phyloP scores from a whole-genome alignment of 2,888 invertebrate genomes.

The Conchocele bisecta region DNA sequence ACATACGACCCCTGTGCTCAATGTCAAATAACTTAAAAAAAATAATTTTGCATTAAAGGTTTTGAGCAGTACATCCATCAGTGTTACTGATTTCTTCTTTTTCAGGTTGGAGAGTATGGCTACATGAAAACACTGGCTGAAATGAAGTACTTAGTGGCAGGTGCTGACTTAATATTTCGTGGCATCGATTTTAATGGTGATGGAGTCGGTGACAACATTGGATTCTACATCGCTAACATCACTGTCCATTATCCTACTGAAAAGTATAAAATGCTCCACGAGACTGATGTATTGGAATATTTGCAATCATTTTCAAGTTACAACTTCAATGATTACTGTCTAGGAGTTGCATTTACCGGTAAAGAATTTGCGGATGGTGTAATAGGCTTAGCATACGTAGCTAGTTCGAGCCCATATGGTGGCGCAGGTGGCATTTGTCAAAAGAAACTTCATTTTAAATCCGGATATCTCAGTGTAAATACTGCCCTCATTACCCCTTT shows the following conservation, averaged over 20 bases:
- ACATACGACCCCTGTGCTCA: too few species aligned
- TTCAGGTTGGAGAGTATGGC: slow-evolving; percentile 59
- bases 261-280: slow-evolving; percentile 53
- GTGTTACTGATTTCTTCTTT: too few species aligned
- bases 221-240: slow-evolving; percentile 71
- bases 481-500: slow-evolving; percentile 66
- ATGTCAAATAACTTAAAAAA: too few species aligned
- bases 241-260: slow-evolving; percentile 56
- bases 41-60: too few species aligned
- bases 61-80: too few species aligned
- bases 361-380: slow-evolving; percentile 68
- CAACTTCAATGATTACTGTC: slow-evolving; percentile 66
- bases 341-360: slow-evolving; percentile 70
- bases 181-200: slow-evolving; percentile 78
- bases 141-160: slow-evolving; percentile 69
- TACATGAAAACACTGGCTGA: slow-evolving; percentile 62
- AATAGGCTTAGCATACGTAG: slow-evolving; percentile 75
- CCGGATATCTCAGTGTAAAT: slow-evolving; percentile 65
- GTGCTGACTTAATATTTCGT: slow-evolving; percentile 76
- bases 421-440: slow-evolving; percentile 76
- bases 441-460: slow-evolving; percentile 25
- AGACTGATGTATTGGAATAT: slow-evolving; percentile 56
- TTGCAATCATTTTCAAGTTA: slow-evolving; percentile 67
- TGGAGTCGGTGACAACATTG: slow-evolving; percentile 75
- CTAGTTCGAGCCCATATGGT: slow-evolving; percentile 59